Evolutionary conservation across 1,140 invertebrate species (phyloP), one percentile per base, ranked within the genome.

Genomic region (Aethina tumida): DNA sequence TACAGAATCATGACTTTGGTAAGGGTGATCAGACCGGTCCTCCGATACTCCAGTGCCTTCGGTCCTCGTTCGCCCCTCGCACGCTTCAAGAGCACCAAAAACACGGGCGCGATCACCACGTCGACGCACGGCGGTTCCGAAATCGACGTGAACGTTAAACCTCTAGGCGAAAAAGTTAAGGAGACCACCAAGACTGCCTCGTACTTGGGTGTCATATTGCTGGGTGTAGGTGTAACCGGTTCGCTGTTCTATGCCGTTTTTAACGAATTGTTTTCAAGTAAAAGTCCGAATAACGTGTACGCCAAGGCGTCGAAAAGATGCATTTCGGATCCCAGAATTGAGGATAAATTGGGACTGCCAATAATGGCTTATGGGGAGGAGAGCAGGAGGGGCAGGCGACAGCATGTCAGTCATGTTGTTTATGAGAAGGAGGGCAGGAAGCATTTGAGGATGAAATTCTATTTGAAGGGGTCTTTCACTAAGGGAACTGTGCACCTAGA

Each of bases 311-410:
- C 87, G 1, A 74, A 86, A 41, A 69, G 73, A 46, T 86, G 86
- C 55, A 71, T 73, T 13, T 31, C 47, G 32, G 73, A 90, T 66
- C 63, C 71, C 5, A 67, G 75, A 51, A 65, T 93, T 18, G 67
- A 76, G 43, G 79, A 90, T 65, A 67, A 73, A 9, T 62, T 93
- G 17, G 91, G 91, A 17, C 66, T 77, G 44, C 88, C 88, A n/a
- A 83, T 95, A 10, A 90, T 83, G 63, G 84, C 81, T 17, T 89
- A 76, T 62, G 89, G 89, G 2, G 87, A 93, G 63, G 81, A 86
- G 59, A 82, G 78, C 10, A 69, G 79, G 19, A 68, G 88, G 47
- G 78, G 90, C 26, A 68, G 86, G 36, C 63, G 84, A 3, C 71
- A 71, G 42, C 71, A 71, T 72, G 79, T 65, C 44, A 88, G 82